Base-by-base conservation (phyloP, 2,888 invertebrate genomes). In the Troides helena region DNA sequence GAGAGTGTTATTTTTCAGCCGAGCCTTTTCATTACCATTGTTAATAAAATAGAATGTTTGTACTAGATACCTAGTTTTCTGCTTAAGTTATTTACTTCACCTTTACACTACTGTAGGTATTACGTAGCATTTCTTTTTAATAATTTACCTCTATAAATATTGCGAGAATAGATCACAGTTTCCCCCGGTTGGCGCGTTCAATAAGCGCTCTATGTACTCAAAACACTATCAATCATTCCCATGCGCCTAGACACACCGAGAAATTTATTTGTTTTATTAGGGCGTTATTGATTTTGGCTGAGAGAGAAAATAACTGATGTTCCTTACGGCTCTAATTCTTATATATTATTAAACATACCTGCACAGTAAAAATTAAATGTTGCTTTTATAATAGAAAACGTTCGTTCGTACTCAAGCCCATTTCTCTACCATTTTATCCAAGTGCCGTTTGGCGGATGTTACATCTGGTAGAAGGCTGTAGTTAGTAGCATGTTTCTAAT, bases 151-250 rank as follows among this genome's bases (percentile, higher is more conserved):
- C 64, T 58, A 75, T 71, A 73, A 73, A 75, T 78, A 74, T 73
- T 72, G 72, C 74, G 77, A 80, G 75, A 78, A 81, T 82, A 75
- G 77, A 76, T 80, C 75, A 79, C 78, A 68, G 56, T 79, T 53
- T 61, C 82, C 82, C 79, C 77, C 80, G 78, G 79, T 82, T 81
- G 81, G 74, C 76, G 75, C 82, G 84, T 84, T 84, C 88, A 85
- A 88, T 90, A 87, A 85, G 77, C 79, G 85, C 81, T 82, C 78
- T 85, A 85, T 89, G 83, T 87, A 80, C 82, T 86, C 86, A 85
- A 85, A 86, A 84, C 86, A 88, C 88, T 89, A 92, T 92, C 90
- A 90, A 91, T 92, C 90, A 92, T 90, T 78, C 82, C 80, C 79
- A 77, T 78, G 82, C 79, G 81, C 83, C 81, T 84, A 85, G 85